phyloP scores from a whole-genome alignment of 2,113 vertebrate genomes.

The Anguilla rostrata region DNA sequence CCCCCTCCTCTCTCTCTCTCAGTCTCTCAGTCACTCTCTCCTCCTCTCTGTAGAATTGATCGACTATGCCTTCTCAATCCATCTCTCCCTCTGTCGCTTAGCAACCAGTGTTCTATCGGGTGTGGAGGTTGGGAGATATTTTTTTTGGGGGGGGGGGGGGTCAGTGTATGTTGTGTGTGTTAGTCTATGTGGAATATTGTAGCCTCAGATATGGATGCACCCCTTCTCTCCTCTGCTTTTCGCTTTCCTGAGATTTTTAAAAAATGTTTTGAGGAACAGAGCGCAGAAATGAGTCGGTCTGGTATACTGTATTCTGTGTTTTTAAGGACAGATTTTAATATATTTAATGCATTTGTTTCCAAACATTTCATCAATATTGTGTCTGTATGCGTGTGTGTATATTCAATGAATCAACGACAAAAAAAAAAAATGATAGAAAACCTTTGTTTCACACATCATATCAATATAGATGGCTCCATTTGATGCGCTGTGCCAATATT shows the following conservation, averaged over 20 bases:
- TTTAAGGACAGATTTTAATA: not conserved
- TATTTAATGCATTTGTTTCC: too few relatives aligned
- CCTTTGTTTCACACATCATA: too few relatives aligned
- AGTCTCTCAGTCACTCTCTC: conserved; percentile 30
- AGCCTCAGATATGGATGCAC: not conserved
- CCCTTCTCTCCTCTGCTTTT: not conserved
- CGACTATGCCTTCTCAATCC: conserved; percentile 77
- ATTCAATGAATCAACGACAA: too few relatives aligned
- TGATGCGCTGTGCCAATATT: too few relatives aligned
- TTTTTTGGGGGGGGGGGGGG: conserved; percentile 29
- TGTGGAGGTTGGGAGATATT: conserved; percentile 67
- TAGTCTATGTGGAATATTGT: conserved; percentile 3
- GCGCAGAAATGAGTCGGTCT: too few relatives aligned
- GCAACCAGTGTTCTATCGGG: conserved; percentile 77
- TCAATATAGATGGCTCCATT: too few relatives aligned
- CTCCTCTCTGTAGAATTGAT: conserved; percentile 75
- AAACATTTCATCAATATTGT: too few relatives aligned
- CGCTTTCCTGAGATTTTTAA: too few relatives aligned
- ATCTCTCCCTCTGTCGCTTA: conserved; percentile 79
- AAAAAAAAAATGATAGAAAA: too few relatives aligned
- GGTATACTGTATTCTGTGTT: not conserved
- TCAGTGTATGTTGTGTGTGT: conserved; percentile 32
- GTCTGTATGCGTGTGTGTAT: too few relatives aligned
- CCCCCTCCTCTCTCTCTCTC: conserved; percentile 26
- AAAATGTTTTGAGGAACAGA: not conserved